Percentiles rank a stretch among this genome's conserved stretches.
Conservation (phyloP, 2,888 invertebrate genomes). For the Drosophila quinaria region DNA sequence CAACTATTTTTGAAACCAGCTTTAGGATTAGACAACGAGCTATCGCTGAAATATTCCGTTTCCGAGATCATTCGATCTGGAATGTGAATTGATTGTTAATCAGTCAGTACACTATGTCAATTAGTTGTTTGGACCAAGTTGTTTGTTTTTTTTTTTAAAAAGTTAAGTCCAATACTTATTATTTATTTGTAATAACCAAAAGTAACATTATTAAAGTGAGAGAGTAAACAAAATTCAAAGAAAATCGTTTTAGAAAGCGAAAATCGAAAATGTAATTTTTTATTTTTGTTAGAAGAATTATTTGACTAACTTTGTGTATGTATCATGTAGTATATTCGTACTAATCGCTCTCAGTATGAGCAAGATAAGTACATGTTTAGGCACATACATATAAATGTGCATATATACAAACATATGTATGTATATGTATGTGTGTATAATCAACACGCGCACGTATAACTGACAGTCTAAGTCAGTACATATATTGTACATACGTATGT, state of each 20-base stretch:
- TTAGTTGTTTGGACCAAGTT: neutral
- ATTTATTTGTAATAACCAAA: neutral
- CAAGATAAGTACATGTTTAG: constrained; percentile 6
- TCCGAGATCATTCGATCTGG: constrained; percentile 1
- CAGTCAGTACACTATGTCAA: neutral
- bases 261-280: too few species aligned
- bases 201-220: neutral
- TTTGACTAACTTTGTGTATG: neutral
- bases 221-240: too few species aligned
- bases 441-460: constrained; percentile 13
- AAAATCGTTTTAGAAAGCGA: too few species aligned
- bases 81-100: constrained; percentile 5
- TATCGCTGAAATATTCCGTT: neutral
- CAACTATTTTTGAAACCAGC: neutral
- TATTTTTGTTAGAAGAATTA: neutral
- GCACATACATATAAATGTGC: neutral
- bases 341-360: constrained; percentile 1
- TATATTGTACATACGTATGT: neutral
- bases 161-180: neutral
- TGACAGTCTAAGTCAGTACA: constrained; percentile 15
- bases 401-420: neutral
- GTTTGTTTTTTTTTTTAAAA: neutral
- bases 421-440: constrained; percentile 10
- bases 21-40: neutral
- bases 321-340: neutral